These are phyloP conservation scores for Phoxinus dragarum DNA, from an alignment of 2,797 vertebrate species.

Conservation along the genomic window DNA sequence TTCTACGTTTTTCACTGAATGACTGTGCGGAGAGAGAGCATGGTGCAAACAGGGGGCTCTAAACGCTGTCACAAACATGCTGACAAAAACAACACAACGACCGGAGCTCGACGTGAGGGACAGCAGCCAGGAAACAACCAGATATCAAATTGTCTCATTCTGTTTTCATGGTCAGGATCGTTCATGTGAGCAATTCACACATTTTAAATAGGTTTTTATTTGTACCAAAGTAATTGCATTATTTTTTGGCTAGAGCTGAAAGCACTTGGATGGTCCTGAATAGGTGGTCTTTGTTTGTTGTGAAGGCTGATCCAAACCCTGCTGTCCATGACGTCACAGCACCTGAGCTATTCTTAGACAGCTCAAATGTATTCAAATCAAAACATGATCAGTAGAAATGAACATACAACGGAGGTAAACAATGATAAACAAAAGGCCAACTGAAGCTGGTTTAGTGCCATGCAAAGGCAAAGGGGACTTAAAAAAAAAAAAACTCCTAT, in stretches of 20 bases:
- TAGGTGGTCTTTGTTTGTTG: conserved; percentile 9
- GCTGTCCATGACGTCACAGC: conserved; percentile 88
- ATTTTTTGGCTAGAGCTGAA: neutral
- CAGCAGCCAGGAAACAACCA: conserved; percentile 27
- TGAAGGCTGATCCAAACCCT: conserved; percentile 61
- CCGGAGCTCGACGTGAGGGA: conserved; percentile 85
- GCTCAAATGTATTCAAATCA: conserved; percentile 84
- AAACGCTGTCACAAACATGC: conserved; percentile 96
- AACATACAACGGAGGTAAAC: conserved; percentile 36
- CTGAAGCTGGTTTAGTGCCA: conserved; percentile 64
- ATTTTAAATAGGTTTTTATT: neutral
- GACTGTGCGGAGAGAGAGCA: conserved; percentile 98
- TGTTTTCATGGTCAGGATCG: neutral
- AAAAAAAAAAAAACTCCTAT: conserved; percentile 23
- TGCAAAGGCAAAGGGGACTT: conserved; percentile 56
- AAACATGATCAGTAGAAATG: conserved; percentile 69
- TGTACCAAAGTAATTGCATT: neutral
- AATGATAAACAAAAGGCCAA: conserved; percentile 43
- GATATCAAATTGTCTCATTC: neutral
- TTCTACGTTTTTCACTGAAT: conserved; percentile 99
- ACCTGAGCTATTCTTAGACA: conserved; percentile 81
- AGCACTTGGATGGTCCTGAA: conserved; percentile 3
- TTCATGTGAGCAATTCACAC: neutral
- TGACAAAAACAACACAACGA: conserved; percentile 88
- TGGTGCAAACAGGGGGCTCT: conserved; percentile 89